Evolutionary conservation across 2,113 vertebrate species (phyloP).

Genomic region (Fregetta grallaria): DNA sequence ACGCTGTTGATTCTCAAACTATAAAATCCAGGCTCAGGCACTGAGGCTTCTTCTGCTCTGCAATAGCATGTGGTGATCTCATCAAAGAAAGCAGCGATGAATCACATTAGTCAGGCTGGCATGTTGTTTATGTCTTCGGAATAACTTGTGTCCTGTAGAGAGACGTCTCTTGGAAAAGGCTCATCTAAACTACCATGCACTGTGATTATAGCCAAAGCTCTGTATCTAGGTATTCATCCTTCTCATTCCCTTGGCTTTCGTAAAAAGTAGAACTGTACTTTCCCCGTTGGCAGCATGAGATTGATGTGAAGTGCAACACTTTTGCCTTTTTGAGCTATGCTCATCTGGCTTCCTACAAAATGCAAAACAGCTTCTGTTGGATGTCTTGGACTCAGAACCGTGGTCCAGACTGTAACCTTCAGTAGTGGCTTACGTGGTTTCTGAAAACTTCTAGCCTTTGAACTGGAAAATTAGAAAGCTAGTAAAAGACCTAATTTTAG

Average conservation of each 20-base stretch:
- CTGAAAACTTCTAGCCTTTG: slow-evolving; percentile 19
- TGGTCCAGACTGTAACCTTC: not conserved
- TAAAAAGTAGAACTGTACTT: not conserved
- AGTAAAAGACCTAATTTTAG: slow-evolving; percentile 40
- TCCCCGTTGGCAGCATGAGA: not conserved
- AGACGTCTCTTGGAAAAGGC: not conserved
- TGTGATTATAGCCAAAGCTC: not conserved
- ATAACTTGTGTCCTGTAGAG: not conserved
- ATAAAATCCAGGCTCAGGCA: not conserved
- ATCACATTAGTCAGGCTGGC: not conserved
- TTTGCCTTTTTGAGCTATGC: not conserved
- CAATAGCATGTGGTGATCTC: not conserved
- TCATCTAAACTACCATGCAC: not conserved
- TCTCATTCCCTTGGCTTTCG: not conserved
- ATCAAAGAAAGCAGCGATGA: not conserved
- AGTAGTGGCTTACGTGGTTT: not conserved
- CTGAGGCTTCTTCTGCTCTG: not conserved
- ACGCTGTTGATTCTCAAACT: slow-evolving; percentile 3
- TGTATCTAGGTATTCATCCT: not conserved
- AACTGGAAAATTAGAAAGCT: slow-evolving; percentile 32
- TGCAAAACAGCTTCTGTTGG: not conserved
- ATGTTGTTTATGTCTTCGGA: not conserved
- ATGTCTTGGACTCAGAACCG: not conserved
- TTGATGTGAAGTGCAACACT: not conserved
- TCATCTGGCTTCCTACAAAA: not conserved